Percentiles rank a stretch among this genome's conserved stretches.
Conservation (phyloP, 2,113 vertebrate species). For the Pungitius pungitius region DNA sequence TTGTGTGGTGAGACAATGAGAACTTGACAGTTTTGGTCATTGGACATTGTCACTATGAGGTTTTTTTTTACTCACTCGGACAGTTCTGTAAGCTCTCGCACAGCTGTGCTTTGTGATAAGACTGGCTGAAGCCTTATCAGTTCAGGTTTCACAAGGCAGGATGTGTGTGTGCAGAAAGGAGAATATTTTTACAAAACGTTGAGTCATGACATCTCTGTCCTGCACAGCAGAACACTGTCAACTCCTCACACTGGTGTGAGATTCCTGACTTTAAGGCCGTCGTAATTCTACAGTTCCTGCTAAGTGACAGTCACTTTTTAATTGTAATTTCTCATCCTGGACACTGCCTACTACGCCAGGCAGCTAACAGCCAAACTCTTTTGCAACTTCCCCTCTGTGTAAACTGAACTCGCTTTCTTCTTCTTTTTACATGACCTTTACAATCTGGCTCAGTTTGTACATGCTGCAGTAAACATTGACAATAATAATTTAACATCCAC, state of each 20-base stretch:
- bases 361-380: constrained; percentile 34
- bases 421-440: constrained; percentile 21
- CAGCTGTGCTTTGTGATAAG: constrained; percentile 70
- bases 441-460: not conserved
- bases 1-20: not conserved
- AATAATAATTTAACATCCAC: not conserved
- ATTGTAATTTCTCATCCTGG: constrained; percentile 36
- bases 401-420: constrained; percentile 34
- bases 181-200: constrained; percentile 38
- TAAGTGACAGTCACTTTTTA: constrained; percentile 32
- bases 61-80: constrained; percentile 39
- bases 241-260: constrained; percentile 14
- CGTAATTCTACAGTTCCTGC: not conserved
- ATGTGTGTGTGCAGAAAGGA: constrained; percentile 39
- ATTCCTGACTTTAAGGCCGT: constrained; percentile 15
- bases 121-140: constrained; percentile 57
- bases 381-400: constrained; percentile 66
- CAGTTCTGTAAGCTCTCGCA: constrained; percentile 34
- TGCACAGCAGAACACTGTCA: constrained; percentile 16
- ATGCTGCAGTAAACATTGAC: not conserved
- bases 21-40: constrained; percentile 4
- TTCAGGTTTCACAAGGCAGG: constrained; percentile 50
- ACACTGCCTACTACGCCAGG: not conserved
- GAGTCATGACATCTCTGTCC: constrained; percentile 45
- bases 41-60: constrained; percentile 44